Percentiles rank a stretch among this genome's conserved stretches.
Conservation (phyloP, 2,888 invertebrate genomes). For the Lasioglossum villosulum region DNA sequence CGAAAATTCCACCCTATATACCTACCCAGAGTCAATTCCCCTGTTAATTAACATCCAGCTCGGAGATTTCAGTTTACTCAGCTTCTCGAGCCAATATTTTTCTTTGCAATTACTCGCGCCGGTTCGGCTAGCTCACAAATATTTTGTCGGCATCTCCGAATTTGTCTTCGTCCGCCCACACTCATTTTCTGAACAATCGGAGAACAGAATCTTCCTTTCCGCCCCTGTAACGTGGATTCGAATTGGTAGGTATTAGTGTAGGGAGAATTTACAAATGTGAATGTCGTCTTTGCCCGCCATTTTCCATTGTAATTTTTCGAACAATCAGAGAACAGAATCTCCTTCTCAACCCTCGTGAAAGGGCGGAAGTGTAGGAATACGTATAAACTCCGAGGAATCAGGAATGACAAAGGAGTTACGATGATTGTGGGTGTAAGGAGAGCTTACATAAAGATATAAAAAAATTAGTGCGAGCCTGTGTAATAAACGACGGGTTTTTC, state of each 20-base stretch:
- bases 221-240: too few species aligned
- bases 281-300: too few species aligned
- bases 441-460: neutral
- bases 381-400: neutral
- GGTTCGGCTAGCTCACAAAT: neutral
- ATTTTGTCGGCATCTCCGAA: neutral
- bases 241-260: too few species aligned
- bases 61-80: neutral
- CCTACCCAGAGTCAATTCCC: neutral
- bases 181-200: neutral
- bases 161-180: neutral
- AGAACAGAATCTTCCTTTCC: too few species aligned
- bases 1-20: neutral
- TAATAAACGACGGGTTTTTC: conserved; percentile 23
- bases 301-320: too few species aligned
- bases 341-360: neutral
- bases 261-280: too few species aligned
- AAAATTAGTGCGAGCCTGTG: neutral
- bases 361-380: neutral
- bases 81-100: neutral
- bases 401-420: neutral
- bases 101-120: conserved; percentile 1
- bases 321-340: neutral
- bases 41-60: neutral
- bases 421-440: neutral